Evolutionary conservation across 1,140 invertebrate species (phyloP).

Genomic region (Conopomorpha cramerella): DNA sequence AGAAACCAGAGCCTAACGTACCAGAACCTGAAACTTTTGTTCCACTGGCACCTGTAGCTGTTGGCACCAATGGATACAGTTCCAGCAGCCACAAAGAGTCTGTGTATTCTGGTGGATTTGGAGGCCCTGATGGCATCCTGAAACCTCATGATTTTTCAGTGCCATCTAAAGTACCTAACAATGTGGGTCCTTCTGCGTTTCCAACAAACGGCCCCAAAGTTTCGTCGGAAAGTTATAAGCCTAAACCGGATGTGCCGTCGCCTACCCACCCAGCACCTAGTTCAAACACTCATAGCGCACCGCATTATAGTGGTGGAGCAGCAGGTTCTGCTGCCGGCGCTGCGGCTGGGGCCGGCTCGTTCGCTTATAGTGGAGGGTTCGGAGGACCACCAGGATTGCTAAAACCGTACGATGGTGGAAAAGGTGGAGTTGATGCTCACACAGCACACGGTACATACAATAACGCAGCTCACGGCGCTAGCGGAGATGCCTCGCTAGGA

Average conservation of each 20-base stretch:
- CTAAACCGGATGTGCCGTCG: no score
- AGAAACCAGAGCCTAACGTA: background rate
- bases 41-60: no score
- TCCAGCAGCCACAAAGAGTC: conserved; percentile 6
- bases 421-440: conserved; percentile 3
- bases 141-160: conserved; percentile 18
- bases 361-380: conserved; percentile 35
- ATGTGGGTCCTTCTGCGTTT: background rate
- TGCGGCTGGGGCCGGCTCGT: conserved; percentile 21
- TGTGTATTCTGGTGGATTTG: conserved; percentile 15
- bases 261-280: no score
- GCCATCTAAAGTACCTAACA: conserved; percentile 4
- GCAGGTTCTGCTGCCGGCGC: conserved; percentile 8
- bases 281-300: background rate
- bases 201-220: background rate
- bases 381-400: conserved; percentile 40
- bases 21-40: background rate
- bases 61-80: no score
- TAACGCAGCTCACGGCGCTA: no score
- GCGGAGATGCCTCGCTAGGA: no score
- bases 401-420: conserved; percentile 28
- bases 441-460: background rate
- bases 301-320: background rate
- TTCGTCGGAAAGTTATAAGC: background rate
- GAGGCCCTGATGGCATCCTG: conserved; percentile 11